Evolutionary conservation across 23 tunicate genomes (phyloP), one percentile per base, ranked within the genome.

Genomic region (Diplosoma virens): DNA sequence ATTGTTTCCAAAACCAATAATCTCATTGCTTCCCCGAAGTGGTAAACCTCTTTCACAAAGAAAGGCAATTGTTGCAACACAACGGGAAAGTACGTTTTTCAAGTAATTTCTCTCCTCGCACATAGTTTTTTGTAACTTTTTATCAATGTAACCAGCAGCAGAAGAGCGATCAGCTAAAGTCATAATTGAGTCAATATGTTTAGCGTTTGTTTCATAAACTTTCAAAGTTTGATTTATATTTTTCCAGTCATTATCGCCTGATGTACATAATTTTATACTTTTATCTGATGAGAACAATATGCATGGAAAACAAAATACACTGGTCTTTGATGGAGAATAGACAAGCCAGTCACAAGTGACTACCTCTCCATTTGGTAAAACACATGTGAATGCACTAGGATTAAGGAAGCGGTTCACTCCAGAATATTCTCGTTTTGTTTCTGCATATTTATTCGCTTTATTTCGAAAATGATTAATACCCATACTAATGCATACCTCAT

Each of bases 281-380:
- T n/a, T n/a, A n/a, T n/a, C n/a, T n/a, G n/a, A n/a, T n/a, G n/a
- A n/a, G n/a, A n/a, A n/a, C n/a, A n/a, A n/a, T n/a, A n/a, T n/a
- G n/a, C n/a, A n/a, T n/a, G n/a, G n/a, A n/a, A n/a, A n/a, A n/a
- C n/a, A n/a, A n/a, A n/a, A n/a, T n/a, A n/a, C n/a, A n/a, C n/a
- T n/a, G n/a, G n/a, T n/a, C n/a, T n/a, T n/a, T n/a, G n/a, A n/a
- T n/a, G n/a, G n/a, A 45, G 52, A 45, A 45, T 45, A 45, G 14
- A 45, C 52, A 45, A 45, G 52, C 52, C 52, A 45, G 52, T 56
- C 64, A 56, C 23, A 25, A 56, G 22, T 25, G 25, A 25, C 25
- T 56, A n/a, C 64, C 64, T 56, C 64, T 56, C 64, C 64, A 56
- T n/a, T 56, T 56, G 64, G 64, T 56, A 56, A 56, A 56, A 56